Base-by-base conservation (phyloP, 2,888 invertebrate species). In the Esperia sulphurella region DNA sequence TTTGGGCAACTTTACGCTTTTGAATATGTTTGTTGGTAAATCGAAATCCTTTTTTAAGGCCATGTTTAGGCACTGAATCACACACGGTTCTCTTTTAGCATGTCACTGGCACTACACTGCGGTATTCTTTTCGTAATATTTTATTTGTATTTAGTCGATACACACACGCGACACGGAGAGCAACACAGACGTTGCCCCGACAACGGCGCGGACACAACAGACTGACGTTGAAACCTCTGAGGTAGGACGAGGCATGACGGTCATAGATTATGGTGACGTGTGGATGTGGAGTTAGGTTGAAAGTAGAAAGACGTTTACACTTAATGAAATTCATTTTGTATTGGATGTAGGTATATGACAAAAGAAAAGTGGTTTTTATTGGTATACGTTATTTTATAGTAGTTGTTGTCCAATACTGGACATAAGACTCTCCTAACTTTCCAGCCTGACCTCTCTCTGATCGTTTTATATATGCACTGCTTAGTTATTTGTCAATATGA, bases 31-130 rank as follows among this genome's bases (percentile, higher is more conserved):
- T 59, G 69, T 75, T 49, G 81, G 78, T 30, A 82, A 57, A 58
- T 83, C 83, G 75, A 83, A 83, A 80, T 88, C 87, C 72, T 83
- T 89, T 78, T 87, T 86, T 64, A 83, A 71, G 68, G 85, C 89
- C 89, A 89, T 89, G 69, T 73, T 84, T 44, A 30, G 12, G 46
- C 61, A 67, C 54, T 60, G 51, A 52, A 69, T 75, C 78, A 82
- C 79, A 5, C 21, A 21, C 21, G 2, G 21, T 21, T n/a, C n/a
- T n/a, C 21, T 21, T 21, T 5, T 21, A 66, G 65, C 65, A 83
- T 84, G 67, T 68, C 81, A 84, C 83, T 71, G 71, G 67, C 78
- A 79, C 79, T 62, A 54, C 66, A 70, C 71, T 58, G 59, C 68
- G 31, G 10, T 8, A 8, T 2, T 5, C 31, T 31, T 31, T 9